Evolutionary conservation across 1,140 invertebrate genomes (phyloP), one percentile per base, ranked within the genome.

Genomic region (Berghia stephanieae): DNA sequence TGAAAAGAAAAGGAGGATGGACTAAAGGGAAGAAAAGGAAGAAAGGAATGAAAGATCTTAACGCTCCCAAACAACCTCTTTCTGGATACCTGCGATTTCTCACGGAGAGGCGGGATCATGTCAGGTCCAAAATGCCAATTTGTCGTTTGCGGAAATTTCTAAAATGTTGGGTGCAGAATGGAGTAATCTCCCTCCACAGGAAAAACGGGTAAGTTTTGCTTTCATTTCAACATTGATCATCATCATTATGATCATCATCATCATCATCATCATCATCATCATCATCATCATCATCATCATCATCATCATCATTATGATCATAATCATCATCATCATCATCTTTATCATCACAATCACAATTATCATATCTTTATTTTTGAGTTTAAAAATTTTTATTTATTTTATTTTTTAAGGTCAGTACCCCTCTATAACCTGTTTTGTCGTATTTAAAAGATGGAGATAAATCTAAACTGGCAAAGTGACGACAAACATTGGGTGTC

Each of bases 61-160:
- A 91, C 82, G 90, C 90, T 18, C 90, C 90, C 6, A 90, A 89
- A 78, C 88, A 87, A 52, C 89, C 90, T 2, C 83, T 91, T 4
- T 91, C 90, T 78, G 94, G 94, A 6, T 95, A 96, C 87, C 93
- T 96, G 1, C 90, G 96, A 78, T 98, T 95, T 88, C 91, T 97
- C 82, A 97, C 97, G 90, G 95, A 97, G 83, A 90, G 95, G 4
- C 89, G 96, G 78, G 96, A 97, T 84, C 92, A 93, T 83, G 91
- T 96, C 24, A 90, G 95, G 91, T 91, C 52, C 94, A 95, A 83
- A 94, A 96, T 89, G 96, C 96, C 4, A 93, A 92, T 43, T 89
- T 95, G 72, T 92, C 94, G 1, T 97, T 97, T 88, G 92, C 95
- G 40, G 96, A 97, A 85, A 93, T 97, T n/a, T 97, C 95, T 0